Conservation (phyloP, 2,797 vertebrate genomes). For the Peromyscus attwateri region DNA sequence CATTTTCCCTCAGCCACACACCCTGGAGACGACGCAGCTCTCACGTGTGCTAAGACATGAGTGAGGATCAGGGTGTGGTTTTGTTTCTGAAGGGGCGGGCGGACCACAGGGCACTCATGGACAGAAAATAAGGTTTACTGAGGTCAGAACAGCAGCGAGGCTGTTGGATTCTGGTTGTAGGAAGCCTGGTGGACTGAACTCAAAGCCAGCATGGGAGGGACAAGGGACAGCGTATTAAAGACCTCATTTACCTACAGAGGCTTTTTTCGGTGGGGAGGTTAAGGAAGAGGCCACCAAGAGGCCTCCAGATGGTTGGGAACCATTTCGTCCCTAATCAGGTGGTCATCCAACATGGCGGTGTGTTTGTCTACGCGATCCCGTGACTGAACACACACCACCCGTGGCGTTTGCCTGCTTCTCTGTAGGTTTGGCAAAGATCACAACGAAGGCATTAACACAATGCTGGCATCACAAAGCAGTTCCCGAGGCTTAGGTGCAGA, state of each 20-base stretch:
- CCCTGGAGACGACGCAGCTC: background rate
- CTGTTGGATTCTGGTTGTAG: background rate
- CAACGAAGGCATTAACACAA: background rate
- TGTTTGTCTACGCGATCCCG: background rate
- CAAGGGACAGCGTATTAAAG: background rate
- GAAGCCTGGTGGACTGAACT: background rate
- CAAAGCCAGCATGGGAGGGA: background rate
- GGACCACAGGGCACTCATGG: background rate
- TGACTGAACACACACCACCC: background rate
- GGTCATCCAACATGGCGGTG: background rate
- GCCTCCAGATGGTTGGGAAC: background rate
- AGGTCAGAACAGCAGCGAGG: background rate
- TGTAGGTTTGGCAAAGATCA: background rate
- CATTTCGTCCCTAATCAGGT: background rate
- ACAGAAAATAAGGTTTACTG: background rate
- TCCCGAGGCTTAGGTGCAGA: background rate
- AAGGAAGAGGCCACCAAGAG: background rate
- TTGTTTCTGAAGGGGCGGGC: background rate
- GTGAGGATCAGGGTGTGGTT: background rate
- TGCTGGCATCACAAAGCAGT: fast-evolving
- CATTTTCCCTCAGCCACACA: background rate
- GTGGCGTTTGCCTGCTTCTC: background rate
- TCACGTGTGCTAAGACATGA: background rate
- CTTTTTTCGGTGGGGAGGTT: background rate
- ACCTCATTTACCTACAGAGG: background rate